These are phyloP conservation scores for Benitochromis conjunctus DNA, from an alignment of 2,113 vertebrate species.

Conservation along the genomic window DNA sequence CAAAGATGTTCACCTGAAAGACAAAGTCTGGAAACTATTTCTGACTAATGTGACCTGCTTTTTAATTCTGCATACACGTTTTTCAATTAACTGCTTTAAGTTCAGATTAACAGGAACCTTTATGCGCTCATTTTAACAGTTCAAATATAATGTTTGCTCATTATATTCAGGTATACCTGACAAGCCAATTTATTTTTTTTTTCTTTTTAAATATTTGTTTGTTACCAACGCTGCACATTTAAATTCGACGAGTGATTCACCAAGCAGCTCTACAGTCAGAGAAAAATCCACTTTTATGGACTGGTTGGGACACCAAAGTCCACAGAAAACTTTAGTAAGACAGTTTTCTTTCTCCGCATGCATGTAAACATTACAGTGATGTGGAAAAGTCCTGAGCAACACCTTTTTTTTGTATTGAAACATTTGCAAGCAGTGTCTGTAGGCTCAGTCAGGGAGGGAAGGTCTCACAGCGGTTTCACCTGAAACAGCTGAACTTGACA, in stretches of 20 bases:
- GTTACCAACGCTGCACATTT: not conserved
- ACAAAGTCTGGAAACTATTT: not conserved
- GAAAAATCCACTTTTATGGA: accelerated
- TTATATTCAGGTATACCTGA: not conserved
- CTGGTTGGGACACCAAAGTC: not conserved
- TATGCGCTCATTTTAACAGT: not conserved
- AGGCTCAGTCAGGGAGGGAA: not conserved
- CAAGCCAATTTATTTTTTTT: too few species aligned
- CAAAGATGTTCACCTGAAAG: not conserved
- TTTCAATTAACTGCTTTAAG: not conserved
- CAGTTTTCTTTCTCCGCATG: not conserved
- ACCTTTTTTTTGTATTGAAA: not conserved
- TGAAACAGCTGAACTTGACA: not conserved
- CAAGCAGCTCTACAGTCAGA: accelerated
- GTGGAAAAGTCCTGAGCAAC: not conserved
- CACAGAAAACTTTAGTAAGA: not conserved
- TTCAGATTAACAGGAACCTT: not conserved
- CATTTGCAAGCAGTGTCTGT: not conserved
- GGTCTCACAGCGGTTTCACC: not conserved
- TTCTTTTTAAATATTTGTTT: not conserved
- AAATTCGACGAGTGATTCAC: not conserved
- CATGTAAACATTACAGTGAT: not conserved
- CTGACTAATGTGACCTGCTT: not conserved
- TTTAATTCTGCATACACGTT: not conserved
- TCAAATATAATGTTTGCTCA: not conserved